Conservation (phyloP, 1,140 invertebrate genomes). For the Lanistes nyassanus region DNA sequence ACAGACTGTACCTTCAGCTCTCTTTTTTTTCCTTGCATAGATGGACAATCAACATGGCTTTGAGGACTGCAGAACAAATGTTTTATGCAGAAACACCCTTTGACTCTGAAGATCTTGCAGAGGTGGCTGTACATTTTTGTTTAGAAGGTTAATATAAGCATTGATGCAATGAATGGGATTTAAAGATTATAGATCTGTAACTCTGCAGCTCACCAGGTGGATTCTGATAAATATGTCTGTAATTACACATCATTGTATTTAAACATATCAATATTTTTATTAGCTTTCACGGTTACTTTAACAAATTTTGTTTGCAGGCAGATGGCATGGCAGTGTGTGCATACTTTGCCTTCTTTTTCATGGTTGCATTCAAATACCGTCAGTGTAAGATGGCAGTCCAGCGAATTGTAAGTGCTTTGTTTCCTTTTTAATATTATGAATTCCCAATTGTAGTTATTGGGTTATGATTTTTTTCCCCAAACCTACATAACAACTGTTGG, state of each 20-base stretch:
- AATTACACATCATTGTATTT: too few relatives aligned
- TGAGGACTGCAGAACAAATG: conserved; percentile 62
- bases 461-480: too few relatives aligned
- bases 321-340: conserved; percentile 61
- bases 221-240: too few relatives aligned
- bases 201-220: too few relatives aligned
- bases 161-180: too few relatives aligned
- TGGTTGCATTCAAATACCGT: conserved; percentile 64
- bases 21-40: conserved; percentile 39
- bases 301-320: conserved; percentile 45
- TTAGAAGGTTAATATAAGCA: too few relatives aligned
- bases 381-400: conserved; percentile 57
- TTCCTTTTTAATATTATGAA: not conserved
- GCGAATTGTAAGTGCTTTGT: conserved; percentile 48
- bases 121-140: conserved; percentile 42
- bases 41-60: conserved; percentile 63
- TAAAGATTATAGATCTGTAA: too few relatives aligned
- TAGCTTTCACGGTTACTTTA: not conserved
- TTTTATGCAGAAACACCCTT: conserved; percentile 62
- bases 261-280: too few relatives aligned
- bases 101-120: conserved; percentile 63
- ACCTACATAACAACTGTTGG: not conserved
- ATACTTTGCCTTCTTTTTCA: conserved; percentile 64
- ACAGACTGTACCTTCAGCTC: too few relatives aligned
- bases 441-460: too few relatives aligned